Base-by-base conservation (phyloP, 1,140 invertebrate species). In the Tetranychus cinnabarinus region DNA sequence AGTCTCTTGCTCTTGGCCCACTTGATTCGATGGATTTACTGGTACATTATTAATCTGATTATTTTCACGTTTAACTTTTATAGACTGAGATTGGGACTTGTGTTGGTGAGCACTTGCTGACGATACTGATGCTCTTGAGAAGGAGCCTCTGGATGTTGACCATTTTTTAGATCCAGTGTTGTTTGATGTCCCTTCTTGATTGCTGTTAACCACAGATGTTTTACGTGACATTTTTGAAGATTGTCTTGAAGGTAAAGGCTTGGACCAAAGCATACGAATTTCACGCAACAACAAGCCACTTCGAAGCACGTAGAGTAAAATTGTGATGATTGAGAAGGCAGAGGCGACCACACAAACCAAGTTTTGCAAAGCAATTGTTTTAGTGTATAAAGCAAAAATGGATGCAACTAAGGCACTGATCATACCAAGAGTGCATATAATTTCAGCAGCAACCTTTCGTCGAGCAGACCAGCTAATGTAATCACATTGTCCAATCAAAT, bases 401-500 rank as follows among this genome's bases (percentile, higher is more conserved):
- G 35, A 42, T 8, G 34, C 15, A 13, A 56, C 7, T 23, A 64
- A 15, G 8, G 62, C 12, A 15, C 33, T 35, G 8, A 54, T 42
- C 15, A 64, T 60, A 1, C 48, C 37, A 23, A 47, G n/a, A 15
- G 59, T 62, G 10, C 31, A n/a, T 7, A 56, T 33, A 13, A 64
- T 48, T 60, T 64, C 63, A 33, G 45, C 23, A 15, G 48, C 31
- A 23, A 63, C 58, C 36, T 60, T 61, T 48, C 57, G 64, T 45
- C 42, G 35, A 33, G 48, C 56, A 13, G 57, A 36, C 46, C 56
- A 62, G 12, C n/a, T n/a, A 33, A 62, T 31, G 34, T 60, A 60
- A 54, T 64, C 63, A 54, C 63, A 64, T 52, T 64, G 63, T 3
- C 61, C 56, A 33, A 64, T 62, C 39, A 64, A 45, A 57, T 64